Conservation (phyloP, 2,888 invertebrate species). For the Tetramorium bicarinatum region DNA sequence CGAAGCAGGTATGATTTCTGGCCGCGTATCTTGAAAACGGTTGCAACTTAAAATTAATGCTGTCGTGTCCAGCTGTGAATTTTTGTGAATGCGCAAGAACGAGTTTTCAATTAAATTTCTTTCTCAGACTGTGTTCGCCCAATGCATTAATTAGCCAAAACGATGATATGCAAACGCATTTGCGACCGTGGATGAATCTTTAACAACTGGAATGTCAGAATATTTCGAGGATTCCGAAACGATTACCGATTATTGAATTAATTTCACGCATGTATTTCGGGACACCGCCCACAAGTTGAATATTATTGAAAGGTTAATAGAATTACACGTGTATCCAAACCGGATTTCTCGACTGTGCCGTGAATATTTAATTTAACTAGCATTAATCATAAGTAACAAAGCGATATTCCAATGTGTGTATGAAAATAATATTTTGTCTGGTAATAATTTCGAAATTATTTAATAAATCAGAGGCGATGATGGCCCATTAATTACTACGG, state of each 20-base stretch:
- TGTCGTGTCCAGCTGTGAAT: constrained; percentile 53
- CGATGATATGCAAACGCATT: constrained; percentile 25
- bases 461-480: background rate
- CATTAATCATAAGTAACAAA: background rate
- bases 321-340: constrained; percentile 27
- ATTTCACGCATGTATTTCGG: background rate
- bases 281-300: background rate
- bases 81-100: constrained; percentile 56
- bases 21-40: background rate
- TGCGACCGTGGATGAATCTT: constrained; percentile 12
- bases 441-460: background rate
- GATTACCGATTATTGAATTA: background rate
- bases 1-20: background rate
- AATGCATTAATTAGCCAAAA: constrained; percentile 3
- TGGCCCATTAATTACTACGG: background rate
- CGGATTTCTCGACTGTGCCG: background rate
- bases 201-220: background rate
- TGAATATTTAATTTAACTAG: constrained; percentile 42
- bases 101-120: constrained; percentile 52
- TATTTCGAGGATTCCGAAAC: background rate
- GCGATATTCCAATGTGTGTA: background rate
- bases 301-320: constrained; percentile 24
- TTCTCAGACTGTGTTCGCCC: background rate
- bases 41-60: constrained; percentile 63
- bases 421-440: background rate